Base-by-base conservation (phyloP, 2,888 invertebrate species). In the Torymus tubicola region DNA sequence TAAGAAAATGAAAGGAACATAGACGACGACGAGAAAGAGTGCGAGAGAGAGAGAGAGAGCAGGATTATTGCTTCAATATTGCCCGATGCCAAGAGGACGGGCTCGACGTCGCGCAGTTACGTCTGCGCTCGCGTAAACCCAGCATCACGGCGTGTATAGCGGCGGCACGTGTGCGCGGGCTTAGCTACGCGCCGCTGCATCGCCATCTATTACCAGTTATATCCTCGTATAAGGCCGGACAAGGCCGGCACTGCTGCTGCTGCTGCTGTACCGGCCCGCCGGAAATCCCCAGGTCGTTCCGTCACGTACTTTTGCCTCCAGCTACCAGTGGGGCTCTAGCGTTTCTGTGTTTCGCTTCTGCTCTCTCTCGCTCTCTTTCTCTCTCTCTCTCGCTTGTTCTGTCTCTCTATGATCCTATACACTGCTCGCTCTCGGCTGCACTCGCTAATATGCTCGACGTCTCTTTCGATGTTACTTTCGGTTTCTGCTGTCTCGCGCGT, bases 11-110 rank as follows among this genome's bases (percentile, higher is more conserved):
- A 31, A 42, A 31, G n/a, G 31, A 1, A 31, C 10, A 31, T 60
- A 68, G 76, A 78, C 71, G 71, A 24, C 14, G 5, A 31, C 72
- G 11, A n/a, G 53, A 31, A 53, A 53, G 67, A 50, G n/a, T 4
- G 63, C 14, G 2, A 53, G 16, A 57, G 31, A 31, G 52, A 24
- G 24, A 24, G 31, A 31, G 31, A 31, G 31, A 1, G 83, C 85
- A 86, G 86, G 89, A 89, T 90, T 89, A 89, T 89, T 89, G 88
- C 89, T 87, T 88, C 89, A 87, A 90, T 90, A 90, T 90, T 88
- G 87, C 87, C 83, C 86, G 86, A 87, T 88, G 87, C 86, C 86
- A 18, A 21, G 53, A 53, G 53, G 58, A 84, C 86, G 50, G 86
- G 86, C 89, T 86, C 86, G 86, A 84, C 86, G 86, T 85, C 86